Base-by-base conservation (phyloP, 2,113 vertebrate species). In the Chinchilla lanigera region DNA sequence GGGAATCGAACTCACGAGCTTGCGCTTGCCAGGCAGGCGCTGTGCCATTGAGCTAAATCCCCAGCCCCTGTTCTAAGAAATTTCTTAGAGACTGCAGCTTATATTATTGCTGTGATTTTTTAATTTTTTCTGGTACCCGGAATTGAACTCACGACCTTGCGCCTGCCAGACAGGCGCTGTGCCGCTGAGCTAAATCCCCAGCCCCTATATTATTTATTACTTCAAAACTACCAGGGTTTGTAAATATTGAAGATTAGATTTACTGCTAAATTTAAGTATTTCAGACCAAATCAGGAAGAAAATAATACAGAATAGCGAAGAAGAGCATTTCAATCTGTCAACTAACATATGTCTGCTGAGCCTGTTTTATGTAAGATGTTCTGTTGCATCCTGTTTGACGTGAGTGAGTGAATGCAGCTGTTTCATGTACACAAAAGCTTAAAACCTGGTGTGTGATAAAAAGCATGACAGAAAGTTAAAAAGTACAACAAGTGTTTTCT, bases 21-120 rank as follows among this genome's bases (percentile, higher is more conserved):
- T n/a, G n/a, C n/a, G n/a, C n/a, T n/a, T n/a, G n/a, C n/a, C n/a
- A n/a, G n/a, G n/a, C n/a, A n/a, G n/a, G n/a, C n/a, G n/a, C n/a
- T n/a, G n/a, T n/a, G n/a, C n/a, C n/a, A n/a, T n/a, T n/a, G n/a
- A n/a, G n/a, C n/a, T n/a, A n/a, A n/a, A n/a, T n/a, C n/a, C n/a
- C n/a, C n/a, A n/a, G n/a, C n/a, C n/a, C n/a, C n/a, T n/a, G n/a
- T 44, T 50, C 80, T 44, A 92, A 92, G 73, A 89, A 93, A 96
- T 52, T 28, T 28, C 56, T 44, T 83, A 65, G 71, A 86, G 26
- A 83, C 41, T 65, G 60, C 71, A 47, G 52, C 69, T 78, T 80
- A 2, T 33, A 44, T 67, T 94, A 63, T 52, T 93, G n/a, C n/a
- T n/a, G n/a, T n/a, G n/a, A n/a, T n/a, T n/a, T n/a, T n/a, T n/a